Base-by-base conservation (phyloP, 1,140 invertebrate species). In the Ostrea edulis region DNA sequence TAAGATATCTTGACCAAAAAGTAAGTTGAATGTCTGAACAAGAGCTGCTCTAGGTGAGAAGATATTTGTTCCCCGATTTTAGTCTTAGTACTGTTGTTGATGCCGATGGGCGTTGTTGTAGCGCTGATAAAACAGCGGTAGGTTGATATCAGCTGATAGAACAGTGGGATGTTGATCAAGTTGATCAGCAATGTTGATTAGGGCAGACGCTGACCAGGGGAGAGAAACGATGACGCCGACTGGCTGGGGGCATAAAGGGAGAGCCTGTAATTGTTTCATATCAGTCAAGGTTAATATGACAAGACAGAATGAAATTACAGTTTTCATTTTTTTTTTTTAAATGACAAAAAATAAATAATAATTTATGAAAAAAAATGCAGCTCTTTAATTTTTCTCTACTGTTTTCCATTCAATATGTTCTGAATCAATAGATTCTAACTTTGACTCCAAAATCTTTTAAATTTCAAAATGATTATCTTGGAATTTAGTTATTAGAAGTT, bases 131-230 rank as follows among this genome's bases (percentile, higher is more conserved):
- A 82, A 83, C 77, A 81, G 85, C 82, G 82, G 86, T 54, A 55
- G 81, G 86, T 82, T 53, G 86, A 82, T 54, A 77, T 86, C 85
- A 86, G 85, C 77, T 87, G 86, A 29, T 81, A 55, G 68, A 82
- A 85, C 83, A 85, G 54, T 55, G 85, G 35, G 77, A 52, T 82
- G 86, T 87, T 87, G 86, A 87, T 62, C 62, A 82, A 81, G 86
- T 87, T 87, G 86, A 87, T 82, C 55, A 35, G 65, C 86, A 82
- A 62, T 65, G 44, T 35, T 82, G 55, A 83, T 29, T 82, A 82
- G 82, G 81, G 86, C 82, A 81, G 82, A 87, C 86, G 86, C 82
- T 87, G 86, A 87, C 82, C 53, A 87, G 55, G 81, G 62, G 52
- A 82, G 55, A 54, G 82, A 82, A 58, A 82, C 82, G 86, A 82